A percentile compares a stretch with the other conserved stretches of the same genome.
phyloP scores from a whole-genome alignment of 2,113 vertebrate species.

The Grus americana region DNA sequence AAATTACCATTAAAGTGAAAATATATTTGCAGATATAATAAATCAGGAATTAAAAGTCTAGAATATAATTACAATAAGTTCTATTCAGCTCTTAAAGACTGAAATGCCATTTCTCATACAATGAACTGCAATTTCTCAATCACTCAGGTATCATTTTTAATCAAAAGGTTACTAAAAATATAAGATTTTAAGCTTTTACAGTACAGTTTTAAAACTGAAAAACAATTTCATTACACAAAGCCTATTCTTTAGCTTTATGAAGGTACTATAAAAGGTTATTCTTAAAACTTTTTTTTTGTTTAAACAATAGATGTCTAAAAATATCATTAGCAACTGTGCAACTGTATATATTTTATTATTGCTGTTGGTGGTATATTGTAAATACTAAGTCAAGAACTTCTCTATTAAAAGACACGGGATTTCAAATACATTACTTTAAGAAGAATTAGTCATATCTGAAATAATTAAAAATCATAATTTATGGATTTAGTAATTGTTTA shows the following conservation, averaged over 20 bases:
- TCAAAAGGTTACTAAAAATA: conserved; percentile 9
- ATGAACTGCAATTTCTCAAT: neutral
- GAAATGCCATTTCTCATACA: conserved; percentile 29
- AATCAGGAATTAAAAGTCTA: neutral
- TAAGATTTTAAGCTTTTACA: neutral
- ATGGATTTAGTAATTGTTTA: neutral
- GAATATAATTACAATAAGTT: neutral
- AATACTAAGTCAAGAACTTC: neutral
- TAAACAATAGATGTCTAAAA: neutral
- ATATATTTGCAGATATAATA: neutral
- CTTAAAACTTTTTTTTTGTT: neutral
- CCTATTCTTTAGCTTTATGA: neutral
- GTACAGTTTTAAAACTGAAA: neutral
- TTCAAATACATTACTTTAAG: neutral
- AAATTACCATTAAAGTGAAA: neutral
- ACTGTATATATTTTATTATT: conserved; percentile 26
- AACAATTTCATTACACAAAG: neutral
- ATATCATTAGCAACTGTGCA: neutral
- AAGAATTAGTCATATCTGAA: neutral
- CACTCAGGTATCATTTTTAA: neutral
- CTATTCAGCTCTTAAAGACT: neutral
- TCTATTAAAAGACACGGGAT: neutral
- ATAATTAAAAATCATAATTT: neutral
- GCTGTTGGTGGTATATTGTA: neutral
- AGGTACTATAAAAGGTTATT: neutral